A percentile compares a stretch with the other conserved stretches of the same genome.
Evolutionary conservation across 2,888 invertebrate species (phyloP).

Genomic region (Macrosoma leucophasiata): DNA sequence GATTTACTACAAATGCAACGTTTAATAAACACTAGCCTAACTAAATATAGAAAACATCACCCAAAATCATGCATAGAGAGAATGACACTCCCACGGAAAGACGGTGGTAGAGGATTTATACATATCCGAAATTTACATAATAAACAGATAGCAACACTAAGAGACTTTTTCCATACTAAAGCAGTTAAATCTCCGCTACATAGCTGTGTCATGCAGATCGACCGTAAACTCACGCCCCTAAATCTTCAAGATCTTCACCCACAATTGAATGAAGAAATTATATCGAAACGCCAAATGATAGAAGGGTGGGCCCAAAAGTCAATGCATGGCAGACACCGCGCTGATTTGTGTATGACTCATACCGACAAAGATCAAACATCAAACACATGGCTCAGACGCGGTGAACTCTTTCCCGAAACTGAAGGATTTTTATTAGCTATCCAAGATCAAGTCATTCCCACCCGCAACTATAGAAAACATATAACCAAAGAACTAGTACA

Average conservation of each 20-base stretch:
- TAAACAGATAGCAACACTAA: conserved; percentile 11
- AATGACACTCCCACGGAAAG: not conserved
- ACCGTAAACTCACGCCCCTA: not conserved
- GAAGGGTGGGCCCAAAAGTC: conserved; percentile 7
- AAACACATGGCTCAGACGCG: conserved; percentile 16
- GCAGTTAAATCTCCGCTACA: not conserved
- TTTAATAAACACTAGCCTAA: conserved; percentile 1
- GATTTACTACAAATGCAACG: conserved; percentile 2
- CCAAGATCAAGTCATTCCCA: conserved; percentile 11
- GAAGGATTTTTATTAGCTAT: conserved; percentile 16
- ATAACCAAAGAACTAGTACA: not conserved
- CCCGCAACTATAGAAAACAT: conserved; percentile 17
- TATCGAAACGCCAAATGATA: not conserved
- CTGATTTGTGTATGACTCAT: conserved; percentile 2
- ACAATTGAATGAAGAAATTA: not conserved
- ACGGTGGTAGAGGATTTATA: conserved; percentile 13
- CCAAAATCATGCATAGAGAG: conserved; percentile 3
- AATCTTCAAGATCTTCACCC: not conserved
- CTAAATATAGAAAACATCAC: conserved; percentile 11
- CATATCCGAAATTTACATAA: conserved; percentile 10
- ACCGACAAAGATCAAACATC: conserved; percentile 18
- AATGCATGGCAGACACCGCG: conserved; percentile 7
- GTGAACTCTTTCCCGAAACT: conserved; percentile 18
- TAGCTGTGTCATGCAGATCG: not conserved
- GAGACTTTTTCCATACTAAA: conserved; percentile 10